Base-by-base conservation (phyloP, 1,140 invertebrate species). In the Euschistus heros region DNA sequence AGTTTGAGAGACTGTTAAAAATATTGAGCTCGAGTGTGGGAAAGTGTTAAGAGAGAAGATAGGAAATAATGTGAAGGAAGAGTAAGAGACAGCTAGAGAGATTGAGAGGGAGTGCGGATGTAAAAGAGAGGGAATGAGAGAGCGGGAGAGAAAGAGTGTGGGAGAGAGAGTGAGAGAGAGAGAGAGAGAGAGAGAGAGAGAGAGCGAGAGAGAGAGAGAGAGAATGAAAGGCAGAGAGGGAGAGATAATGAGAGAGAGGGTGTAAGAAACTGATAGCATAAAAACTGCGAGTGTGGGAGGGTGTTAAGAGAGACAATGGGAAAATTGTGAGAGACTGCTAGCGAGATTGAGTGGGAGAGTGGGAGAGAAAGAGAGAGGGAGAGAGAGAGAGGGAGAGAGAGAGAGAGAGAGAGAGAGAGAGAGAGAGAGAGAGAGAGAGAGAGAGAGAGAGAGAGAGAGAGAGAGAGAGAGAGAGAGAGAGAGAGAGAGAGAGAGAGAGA, bases 101-200 rank as follows among this genome's bases (percentile, higher is more conserved):
- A 65, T 54, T 17, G 54, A n/a, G 57, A 60, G 24, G 26, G 64
- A 62, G 54, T 62, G 64, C 27, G 54, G 14, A 54, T 62, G 20
- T n/a, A 37, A 62, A 27, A 65, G 15, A 65, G 37, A 5, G 55
- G 33, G 27, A 61, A 17, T 44, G 42, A 44, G 42, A 44, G 42
- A 10, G 17, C 7, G 42, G 7, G 42, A 17, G 42, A 10, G 42
- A 44, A 17, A 10, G 42, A 44, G 42, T 17, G 42, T 10, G 42
- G 17, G 42, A 44, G 42, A 44, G 42, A 44, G 42, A 44, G 42
- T 10, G 42, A 44, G 42, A 44, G 42, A 44, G 42, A 44, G 42
- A 44, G 42, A 44, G 42, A 10, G 42, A 44, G 42, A 17, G 42
- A 44, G 42, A 44, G 42, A 44, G 42, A 44, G 42, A 44, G 42